phyloP scores from a whole-genome alignment of 2,888 invertebrate genomes.

The Drosophila neutralis region DNA sequence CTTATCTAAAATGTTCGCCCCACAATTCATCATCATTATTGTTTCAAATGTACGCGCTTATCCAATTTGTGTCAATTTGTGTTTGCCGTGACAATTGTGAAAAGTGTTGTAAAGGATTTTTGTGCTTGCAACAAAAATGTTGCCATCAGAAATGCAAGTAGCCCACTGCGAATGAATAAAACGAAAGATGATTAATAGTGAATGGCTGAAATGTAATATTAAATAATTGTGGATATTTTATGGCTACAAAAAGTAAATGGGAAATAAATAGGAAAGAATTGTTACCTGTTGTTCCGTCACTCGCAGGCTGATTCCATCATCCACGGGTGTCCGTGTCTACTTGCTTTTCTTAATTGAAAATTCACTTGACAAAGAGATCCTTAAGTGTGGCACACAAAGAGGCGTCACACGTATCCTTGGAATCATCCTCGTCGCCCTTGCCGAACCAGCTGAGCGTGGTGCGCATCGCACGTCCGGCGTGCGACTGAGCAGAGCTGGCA shows the following conservation, averaged over 20 bases:
- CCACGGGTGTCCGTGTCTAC: conserved; percentile 33
- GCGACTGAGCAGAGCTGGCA: conserved; percentile 64
- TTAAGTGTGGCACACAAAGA: conserved; percentile 93
- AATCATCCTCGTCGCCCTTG: conserved; percentile 89
- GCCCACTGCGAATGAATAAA: conserved; percentile 32
- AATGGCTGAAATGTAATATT: neutral
- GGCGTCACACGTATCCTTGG: conserved; percentile 90
- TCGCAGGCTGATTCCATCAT: neutral
- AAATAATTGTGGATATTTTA: neutral
- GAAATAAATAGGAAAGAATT: neutral
- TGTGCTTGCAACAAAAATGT: neutral
- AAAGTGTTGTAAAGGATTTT: neutral
- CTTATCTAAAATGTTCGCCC: neutral
- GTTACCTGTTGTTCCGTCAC: neutral
- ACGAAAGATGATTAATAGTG: neutral
- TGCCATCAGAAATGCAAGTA: conserved; percentile 56
- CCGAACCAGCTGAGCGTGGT: conserved; percentile 87
- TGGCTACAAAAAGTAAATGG: neutral
- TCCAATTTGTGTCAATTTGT: neutral
- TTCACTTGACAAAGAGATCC: conserved; percentile 93
- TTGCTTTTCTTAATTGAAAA: conserved; percentile 55
- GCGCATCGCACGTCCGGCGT: conserved; percentile 81
- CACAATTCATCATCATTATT: conserved; percentile 17
- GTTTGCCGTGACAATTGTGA: conserved; percentile 9
- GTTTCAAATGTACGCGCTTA: conserved; percentile 12